Conservation (phyloP, 2,113 vertebrate genomes). For the Clarias batrachus region DNA sequence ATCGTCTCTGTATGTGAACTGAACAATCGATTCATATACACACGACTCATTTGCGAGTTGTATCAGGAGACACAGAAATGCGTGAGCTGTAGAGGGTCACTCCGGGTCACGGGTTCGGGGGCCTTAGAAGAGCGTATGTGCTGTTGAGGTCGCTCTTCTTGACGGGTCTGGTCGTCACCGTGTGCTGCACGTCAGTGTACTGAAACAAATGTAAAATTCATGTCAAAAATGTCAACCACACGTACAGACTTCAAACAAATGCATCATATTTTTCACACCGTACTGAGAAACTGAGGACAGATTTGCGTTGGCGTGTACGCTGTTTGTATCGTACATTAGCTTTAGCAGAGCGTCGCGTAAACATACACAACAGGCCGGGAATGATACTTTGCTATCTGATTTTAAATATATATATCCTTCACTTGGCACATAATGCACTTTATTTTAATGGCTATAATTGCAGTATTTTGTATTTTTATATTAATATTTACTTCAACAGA, state of each 20-base stretch:
- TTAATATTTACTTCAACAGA: not conserved
- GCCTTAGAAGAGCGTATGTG: slow-evolving; percentile 2
- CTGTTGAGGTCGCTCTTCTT: not conserved
- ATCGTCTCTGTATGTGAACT: too few relatives aligned
- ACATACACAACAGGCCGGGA: not conserved
- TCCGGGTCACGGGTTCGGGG: not conserved
- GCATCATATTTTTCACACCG: too few relatives aligned
- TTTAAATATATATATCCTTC: too few relatives aligned
- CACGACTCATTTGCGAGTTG: too few relatives aligned
- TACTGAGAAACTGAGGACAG: too few relatives aligned
- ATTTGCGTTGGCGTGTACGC: not conserved
- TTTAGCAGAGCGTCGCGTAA: not conserved
- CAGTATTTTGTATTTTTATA: not conserved
- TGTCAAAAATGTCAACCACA: not conserved
- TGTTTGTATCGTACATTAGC: not conserved
- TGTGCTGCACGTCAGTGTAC: slow-evolving; percentile 23
- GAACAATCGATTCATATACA: too few relatives aligned
- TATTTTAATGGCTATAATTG: not conserved
- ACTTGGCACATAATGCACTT: too few relatives aligned
- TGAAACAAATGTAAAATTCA: not conserved
- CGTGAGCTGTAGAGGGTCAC: not conserved
- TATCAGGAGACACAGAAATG: too few relatives aligned
- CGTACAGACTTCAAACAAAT: not conserved
- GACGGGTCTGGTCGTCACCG: not conserved
- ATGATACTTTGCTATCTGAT: not conserved